Evolutionary conservation across 2,888 invertebrate species (phyloP), one percentile per base, ranked within the genome.

Genomic region (Drosophila paramelanica): DNA sequence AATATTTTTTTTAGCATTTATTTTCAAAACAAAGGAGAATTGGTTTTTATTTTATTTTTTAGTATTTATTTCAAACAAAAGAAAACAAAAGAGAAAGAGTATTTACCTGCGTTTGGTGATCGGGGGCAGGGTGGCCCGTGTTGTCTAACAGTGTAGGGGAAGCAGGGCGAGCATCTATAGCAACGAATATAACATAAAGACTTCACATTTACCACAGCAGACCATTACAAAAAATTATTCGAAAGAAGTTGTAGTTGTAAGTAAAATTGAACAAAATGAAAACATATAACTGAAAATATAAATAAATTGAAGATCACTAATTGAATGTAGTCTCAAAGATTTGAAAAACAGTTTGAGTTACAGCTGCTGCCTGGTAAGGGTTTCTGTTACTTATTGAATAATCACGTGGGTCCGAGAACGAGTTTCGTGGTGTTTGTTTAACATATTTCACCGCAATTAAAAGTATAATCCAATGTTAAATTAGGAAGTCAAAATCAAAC

Each of bases 131-230:
- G 94, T 95, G 95, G 95, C 94, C 95, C 95, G 95, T 95, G 95
- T 95, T 95, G 95, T 96, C 96, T 96, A 96, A 96, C 95, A 95
- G 94, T 95, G 95, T 95, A 95, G 95, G 95, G 95, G 95, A 95
- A 95, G 94, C 94, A 94, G 95, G 95, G 96, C 96, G 96, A 96
- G 96, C 96, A 96, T 96, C 96, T 96, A 91, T 91, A 96, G 96
- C 96, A 96, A 96, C 96, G 96, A 96, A 96, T 96, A 96, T 96
- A 96, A 96, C 95, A 95, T 92, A 92, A 93, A 93, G 92, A 93
- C 92, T 92, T 91, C 91, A 93, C 93, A 92, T 92, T 92, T 92
- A 92, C 92, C 92, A 93, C 92, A 93, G 92, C 92, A 93, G 92
- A 92, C 92, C 92, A 92, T 91, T 91, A 90, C 91, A 91, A 91